phyloP scores from a whole-genome alignment of 2,797 vertebrate species.

The Erithacus rubecula region DNA sequence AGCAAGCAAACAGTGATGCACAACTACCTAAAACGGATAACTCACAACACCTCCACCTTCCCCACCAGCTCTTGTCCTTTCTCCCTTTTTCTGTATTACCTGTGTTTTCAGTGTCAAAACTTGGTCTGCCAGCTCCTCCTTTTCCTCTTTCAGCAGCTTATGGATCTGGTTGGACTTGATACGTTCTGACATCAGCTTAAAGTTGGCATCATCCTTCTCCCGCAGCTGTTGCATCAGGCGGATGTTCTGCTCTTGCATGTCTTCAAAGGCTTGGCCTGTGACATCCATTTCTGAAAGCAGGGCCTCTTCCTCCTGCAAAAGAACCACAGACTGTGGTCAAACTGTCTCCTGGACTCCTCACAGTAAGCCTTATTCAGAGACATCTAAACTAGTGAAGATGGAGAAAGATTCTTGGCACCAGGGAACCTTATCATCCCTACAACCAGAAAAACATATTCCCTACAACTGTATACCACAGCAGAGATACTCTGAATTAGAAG shows the following conservation, averaged over 20 bases:
- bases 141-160: slow-evolving; percentile 89
- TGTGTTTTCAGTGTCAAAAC: slow-evolving; percentile 86
- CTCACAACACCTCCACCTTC: not conserved
- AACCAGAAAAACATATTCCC: not conserved
- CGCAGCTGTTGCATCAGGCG: slow-evolving; percentile 86
- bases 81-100: slow-evolving; percentile 68
- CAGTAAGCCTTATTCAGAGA: not conserved
- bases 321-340: not conserved
- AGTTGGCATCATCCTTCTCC: slow-evolving; percentile 91
- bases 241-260: slow-evolving; percentile 91
- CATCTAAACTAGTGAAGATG: not conserved
- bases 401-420: not conserved
- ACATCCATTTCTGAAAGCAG: slow-evolving; percentile 89
- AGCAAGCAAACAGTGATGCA: fast-evolving
- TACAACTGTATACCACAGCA: not conserved
- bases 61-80: not conserved
- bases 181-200: slow-evolving; percentile 89
- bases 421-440: not conserved
- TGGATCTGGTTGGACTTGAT: slow-evolving; percentile 92
- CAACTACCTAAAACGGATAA: not conserved
- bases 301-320: slow-evolving; percentile 84
- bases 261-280: slow-evolving; percentile 89
- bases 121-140: slow-evolving; percentile 88
- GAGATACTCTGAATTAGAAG: not conserved
- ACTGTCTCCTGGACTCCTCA: not conserved